Conservation (phyloP, 1,140 invertebrate genomes). For the Latrodectus geometricus region DNA sequence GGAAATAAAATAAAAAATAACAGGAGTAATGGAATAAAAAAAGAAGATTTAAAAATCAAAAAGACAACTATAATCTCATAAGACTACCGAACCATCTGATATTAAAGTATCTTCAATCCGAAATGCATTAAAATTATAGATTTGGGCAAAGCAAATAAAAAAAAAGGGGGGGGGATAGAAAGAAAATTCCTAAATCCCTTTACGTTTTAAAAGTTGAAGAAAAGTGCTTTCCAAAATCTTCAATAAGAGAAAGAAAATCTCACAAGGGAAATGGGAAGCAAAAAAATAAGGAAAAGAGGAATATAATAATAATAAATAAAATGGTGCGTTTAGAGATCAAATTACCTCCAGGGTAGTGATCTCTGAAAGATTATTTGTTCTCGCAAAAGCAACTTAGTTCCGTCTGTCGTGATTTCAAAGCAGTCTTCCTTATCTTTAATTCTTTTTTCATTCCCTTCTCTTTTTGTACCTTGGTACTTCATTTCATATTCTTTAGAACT, state of each 20-base stretch:
- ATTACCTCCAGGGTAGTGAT: conserved; percentile 1
- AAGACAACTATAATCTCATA: neutral
- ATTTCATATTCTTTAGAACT: too few relatives aligned
- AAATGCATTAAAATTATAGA: neutral
- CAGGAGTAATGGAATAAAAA: too few relatives aligned
- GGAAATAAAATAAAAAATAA: too few relatives aligned
- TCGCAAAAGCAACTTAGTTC: conserved; percentile 11
- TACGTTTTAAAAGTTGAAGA: conserved; percentile 9
- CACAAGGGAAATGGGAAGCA: neutral
- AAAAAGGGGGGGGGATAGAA: neutral
- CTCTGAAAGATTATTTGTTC: neutral
- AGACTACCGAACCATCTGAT: neutral
- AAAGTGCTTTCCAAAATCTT: neutral
- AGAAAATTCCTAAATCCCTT: conserved; percentile 3
- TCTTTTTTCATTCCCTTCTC: too few relatives aligned
- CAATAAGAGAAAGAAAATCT: neutral
- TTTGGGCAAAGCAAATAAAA: neutral
- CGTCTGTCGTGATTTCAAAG: conserved; percentile 1
- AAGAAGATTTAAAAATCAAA: neutral
- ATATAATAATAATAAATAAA: neutral
- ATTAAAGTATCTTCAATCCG: neutral
- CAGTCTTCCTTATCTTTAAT: too few relatives aligned
- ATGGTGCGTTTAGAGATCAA: neutral
- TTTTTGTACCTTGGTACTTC: too few relatives aligned
- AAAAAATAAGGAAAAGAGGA: neutral